Evolutionary conservation across 1,140 invertebrate species (phyloP), one percentile per base, ranked within the genome.

Genomic region (Temnothorax nylanderi): DNA sequence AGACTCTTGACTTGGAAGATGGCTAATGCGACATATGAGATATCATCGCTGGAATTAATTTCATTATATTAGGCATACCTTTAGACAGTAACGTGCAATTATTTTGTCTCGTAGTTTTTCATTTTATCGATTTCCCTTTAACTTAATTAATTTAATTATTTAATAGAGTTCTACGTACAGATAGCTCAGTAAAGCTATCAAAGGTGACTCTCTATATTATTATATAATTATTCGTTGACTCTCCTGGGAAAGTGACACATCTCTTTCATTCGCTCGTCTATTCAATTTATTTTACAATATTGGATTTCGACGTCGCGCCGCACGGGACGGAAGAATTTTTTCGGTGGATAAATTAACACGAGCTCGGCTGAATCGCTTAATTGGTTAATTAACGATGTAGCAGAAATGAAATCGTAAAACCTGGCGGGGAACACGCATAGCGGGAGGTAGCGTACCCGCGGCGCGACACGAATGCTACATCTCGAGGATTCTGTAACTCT

Each of bases 251-350:
- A 71, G 16, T 71, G 32, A 54, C 65, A 69, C 21, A 32, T 13
- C 13, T 76, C 34, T 81, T 49, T 81, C n/a, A 44, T n/a, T 56
- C 64, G 64, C 64, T 69, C 62, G 49, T 64, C 32, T 44, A 51
- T 81, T 81, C 49, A 80, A 81, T 71, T 71, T 71, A 58, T 51
- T 34, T 44, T 56, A 54, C 78, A 56, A 81, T 81, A 81, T 81
- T 71, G 78, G 60, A 67, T 80, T 37, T 80, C 13, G n/a, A 67
- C 44, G 21, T 80, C 21, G 21, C 65, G 37, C 10, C 34, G 21
- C 49, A 18, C 64, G 64, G 37, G 34, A 71, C 67, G 47, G 37
- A 44, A 18, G 64, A 81, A 69, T 81, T n/a, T n/a, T n/a, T n/a
- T 81, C 51, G 78, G 21, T 41, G 34, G 78, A 81, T 81, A 71